These are phyloP conservation scores for Scolopax bukidnonensis DNA, from an alignment of 2,797 vertebrate genomes.

Conservation along the genomic window DNA sequence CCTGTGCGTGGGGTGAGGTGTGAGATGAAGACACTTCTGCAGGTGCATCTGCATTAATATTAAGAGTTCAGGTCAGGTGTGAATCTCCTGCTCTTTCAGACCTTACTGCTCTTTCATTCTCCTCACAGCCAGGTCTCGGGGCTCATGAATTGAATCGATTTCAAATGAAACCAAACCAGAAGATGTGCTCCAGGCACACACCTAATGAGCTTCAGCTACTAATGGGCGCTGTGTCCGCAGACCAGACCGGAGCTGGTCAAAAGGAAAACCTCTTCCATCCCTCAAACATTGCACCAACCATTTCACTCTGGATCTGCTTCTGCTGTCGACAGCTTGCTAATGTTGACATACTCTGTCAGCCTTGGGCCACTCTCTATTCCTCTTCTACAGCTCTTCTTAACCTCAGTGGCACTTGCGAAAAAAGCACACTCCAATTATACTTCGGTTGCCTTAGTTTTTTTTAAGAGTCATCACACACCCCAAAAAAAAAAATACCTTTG, in stretches of 20 bases:
- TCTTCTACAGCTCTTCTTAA: conserved; percentile 35
- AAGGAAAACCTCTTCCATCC: conserved; percentile 40
- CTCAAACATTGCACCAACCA: not conserved
- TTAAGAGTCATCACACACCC: not conserved
- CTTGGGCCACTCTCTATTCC: conserved; percentile 50
- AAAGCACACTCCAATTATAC: not conserved
- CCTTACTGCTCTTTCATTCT: not conserved
- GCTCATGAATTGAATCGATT: not conserved
- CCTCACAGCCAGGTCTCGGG: not conserved
- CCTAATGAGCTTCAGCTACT: conserved; percentile 30
- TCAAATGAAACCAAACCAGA: not conserved
- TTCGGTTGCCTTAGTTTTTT: not conserved
- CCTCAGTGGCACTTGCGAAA: conserved; percentile 20
- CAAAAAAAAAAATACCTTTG: not conserved
- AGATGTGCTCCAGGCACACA: conserved; percentile 23
- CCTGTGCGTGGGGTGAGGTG: not conserved
- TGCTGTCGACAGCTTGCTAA: conserved; percentile 69
- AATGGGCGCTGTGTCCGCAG: not conserved
- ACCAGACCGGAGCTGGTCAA: conserved; percentile 11
- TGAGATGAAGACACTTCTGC: not conserved
- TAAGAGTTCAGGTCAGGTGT: not conserved
- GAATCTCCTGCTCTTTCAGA: not conserved
- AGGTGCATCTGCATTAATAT: not conserved
- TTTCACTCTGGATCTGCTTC: conserved; percentile 1
- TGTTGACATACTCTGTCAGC: conserved; percentile 57